phyloP scores from a whole-genome alignment of 2,888 invertebrate genomes.

The Celastrina argiolus region DNA sequence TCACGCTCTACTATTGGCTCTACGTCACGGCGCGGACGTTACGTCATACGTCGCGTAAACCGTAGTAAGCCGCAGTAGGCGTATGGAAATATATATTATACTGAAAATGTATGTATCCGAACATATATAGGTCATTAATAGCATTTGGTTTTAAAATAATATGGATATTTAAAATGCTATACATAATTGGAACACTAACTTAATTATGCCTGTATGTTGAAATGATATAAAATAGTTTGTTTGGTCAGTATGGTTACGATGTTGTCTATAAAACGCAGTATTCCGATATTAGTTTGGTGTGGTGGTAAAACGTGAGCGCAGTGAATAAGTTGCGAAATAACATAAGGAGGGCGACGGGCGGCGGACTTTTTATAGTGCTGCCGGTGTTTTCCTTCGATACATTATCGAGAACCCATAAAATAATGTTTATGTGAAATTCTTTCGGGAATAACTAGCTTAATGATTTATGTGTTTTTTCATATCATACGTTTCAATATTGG shows the following conservation, averaged over 20 bases:
- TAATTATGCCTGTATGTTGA: background rate
- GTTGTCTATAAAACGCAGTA: background rate
- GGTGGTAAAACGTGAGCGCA: background rate
- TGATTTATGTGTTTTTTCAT: conserved; percentile 24
- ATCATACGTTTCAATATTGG: conserved; percentile 21
- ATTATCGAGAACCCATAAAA: conserved; percentile 25
- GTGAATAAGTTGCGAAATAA: conserved; percentile 42
- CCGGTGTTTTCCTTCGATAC: background rate
- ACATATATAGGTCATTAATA: no score
- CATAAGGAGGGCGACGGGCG: conserved; percentile 33
- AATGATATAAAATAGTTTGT: background rate
- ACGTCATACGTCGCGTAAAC: background rate
- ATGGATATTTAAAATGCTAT: no score
- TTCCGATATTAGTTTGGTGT: conserved; percentile 4
- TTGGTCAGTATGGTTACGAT: conserved; percentile 1
- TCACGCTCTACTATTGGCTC: background rate
- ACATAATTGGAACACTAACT: background rate
- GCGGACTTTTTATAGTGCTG: conserved; percentile 26
- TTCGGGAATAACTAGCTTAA: conserved; percentile 23
- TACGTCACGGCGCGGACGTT: background rate
- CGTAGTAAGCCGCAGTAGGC: background rate
- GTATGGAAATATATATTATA: no score
- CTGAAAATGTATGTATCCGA: no score
- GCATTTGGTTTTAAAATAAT: no score
- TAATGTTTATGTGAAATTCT: conserved; percentile 22